Conservation (phyloP, 2,113 vertebrate species). For the Sinocyclocheilus rhinocerous region DNA sequence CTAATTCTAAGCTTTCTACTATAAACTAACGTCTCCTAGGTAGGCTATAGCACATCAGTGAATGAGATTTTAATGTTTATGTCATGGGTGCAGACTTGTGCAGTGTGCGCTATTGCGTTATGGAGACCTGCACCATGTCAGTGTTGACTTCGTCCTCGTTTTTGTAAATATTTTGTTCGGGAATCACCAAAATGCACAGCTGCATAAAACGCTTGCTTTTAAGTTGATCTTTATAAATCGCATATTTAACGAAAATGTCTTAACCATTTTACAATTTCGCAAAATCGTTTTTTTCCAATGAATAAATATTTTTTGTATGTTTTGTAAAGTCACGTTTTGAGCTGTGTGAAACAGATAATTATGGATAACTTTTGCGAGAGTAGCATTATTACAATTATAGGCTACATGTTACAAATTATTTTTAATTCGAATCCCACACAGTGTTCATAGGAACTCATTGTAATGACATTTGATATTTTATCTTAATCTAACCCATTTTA, state of each 20-base stretch:
- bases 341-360: not conserved
- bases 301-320: not conserved
- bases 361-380: not conserved
- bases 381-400: not conserved
- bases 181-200: not conserved
- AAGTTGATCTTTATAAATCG: not conserved
- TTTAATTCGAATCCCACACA: not conserved
- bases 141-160: not conserved
- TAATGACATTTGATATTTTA: not conserved
- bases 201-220: not conserved
- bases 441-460: not conserved
- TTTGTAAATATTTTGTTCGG: not conserved
- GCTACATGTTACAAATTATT: too few relatives aligned
- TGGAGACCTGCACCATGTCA: not conserved
- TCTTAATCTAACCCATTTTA: not conserved
- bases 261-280: not conserved
- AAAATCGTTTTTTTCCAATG: not conserved
- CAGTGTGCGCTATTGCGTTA: not conserved
- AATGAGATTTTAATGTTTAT: not conserved
- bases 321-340: not conserved
- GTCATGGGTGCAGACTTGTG: not conserved
- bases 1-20: not conserved
- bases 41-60: not conserved
- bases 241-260: not conserved
- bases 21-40: not conserved